phyloP scores from a whole-genome alignment of 2,113 vertebrate species.

The Austrofundulus limnaeus region DNA sequence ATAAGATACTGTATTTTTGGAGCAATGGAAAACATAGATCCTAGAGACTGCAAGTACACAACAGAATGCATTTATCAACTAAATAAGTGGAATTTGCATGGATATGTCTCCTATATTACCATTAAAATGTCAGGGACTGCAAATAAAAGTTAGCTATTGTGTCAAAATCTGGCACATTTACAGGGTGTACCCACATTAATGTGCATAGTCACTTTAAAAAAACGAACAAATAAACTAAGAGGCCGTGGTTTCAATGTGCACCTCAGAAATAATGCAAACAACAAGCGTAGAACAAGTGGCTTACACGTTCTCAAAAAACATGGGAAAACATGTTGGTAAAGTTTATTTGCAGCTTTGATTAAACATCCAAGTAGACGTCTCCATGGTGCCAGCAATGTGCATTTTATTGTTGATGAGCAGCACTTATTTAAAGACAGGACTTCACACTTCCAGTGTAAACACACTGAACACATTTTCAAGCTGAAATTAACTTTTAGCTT shows the following conservation, averaged over 20 bases:
- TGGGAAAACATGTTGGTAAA: not conserved
- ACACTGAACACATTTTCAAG: constrained; percentile 28
- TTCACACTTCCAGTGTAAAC: constrained; percentile 2
- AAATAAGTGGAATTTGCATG: too few species aligned
- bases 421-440: not conserved
- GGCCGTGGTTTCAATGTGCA: not conserved
- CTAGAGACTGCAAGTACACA: too few species aligned
- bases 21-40: too few species aligned
- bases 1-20: too few species aligned
- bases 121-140: too few species aligned
- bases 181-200: too few species aligned
- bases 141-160: too few species aligned
- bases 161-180: too few species aligned
- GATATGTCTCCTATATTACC: too few species aligned
- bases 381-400: constrained; percentile 1
- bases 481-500: constrained; percentile 41
- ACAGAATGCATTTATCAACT: too few species aligned
- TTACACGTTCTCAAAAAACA: not conserved
- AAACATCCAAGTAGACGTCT: constrained; percentile 11
- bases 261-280: constrained; percentile 18
- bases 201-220: too few species aligned
- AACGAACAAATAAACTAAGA: too few species aligned
- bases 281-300: not conserved
- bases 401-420: not conserved
- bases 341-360: not conserved